Base-by-base conservation (phyloP, 2,888 invertebrate species). In the Orthosia gothica region DNA sequence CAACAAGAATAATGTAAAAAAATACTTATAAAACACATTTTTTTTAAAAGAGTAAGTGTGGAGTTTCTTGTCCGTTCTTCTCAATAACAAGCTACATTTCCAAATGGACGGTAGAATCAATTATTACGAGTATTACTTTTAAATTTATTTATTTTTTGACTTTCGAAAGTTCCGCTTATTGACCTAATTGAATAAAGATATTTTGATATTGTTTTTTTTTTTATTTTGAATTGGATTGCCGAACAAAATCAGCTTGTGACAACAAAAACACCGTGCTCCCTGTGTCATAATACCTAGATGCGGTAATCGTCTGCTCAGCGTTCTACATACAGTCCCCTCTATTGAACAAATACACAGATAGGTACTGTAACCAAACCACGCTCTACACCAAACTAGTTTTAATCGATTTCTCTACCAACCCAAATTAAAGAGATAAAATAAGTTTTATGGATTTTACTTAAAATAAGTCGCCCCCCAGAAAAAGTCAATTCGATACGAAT, bases 221-320 rank as follows among this genome's bases (percentile, higher is more conserved):
- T n/a, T n/a, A n/a, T n/a, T n/a, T n/a, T n/a, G n/a, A n/a, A n/a
- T n/a, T n/a, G 66, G 77, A 73, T 83, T 81, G 76, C 66, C 64
- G 61, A 59, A 74, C 70, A 74, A 83, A 76, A 79, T 83, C 75
- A 81, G 79, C 79, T 76, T 76, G 82, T 79, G 74, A 79, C 74
- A n/a, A 69, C 70, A 63, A 79, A 84, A 79, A 84, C 74, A 79
- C 58, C 71, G 67, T 47, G 26, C 23, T 70, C 68, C 58, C 72
- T 59, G 68, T 64, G 55, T 49, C 68, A 66, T 72, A 81, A 74
- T 71, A 70, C 40, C 9, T 40, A 40, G 9, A 40, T 40, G 40
- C 40, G 40, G 40, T 40, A 40, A 40, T 40, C 40, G 71, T 67
- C 67, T 40, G 69, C 49, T 23, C 64, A 65, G 49, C 71, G n/a